Base-by-base conservation (phyloP, 2,888 invertebrate species). In the Bruchidius siliquastri region DNA sequence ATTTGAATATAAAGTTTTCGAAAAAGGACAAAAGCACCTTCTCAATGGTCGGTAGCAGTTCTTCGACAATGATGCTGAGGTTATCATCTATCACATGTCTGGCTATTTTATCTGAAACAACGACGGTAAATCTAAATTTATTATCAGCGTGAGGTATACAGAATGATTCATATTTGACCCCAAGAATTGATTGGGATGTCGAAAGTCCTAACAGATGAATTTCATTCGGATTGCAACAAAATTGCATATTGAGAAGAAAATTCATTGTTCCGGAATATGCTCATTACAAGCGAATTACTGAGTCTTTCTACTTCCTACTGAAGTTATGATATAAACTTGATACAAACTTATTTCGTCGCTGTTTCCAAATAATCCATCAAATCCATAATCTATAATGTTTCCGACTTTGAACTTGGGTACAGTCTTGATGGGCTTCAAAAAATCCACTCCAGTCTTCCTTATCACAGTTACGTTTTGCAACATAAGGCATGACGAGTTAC, bases 41-140 rank as follows among this genome's bases (percentile, higher is more conserved):
- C 70, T 77, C 76, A n/a, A 77, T 68, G 18, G 76, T 74, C 21
- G 77, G 77, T 26, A 72, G 72, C 0, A 76, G 21, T 69, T 77
- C 77, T 69, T 77, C 76, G 8, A 76, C 66, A 49, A 76, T 70
- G 18, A 74, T 68, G 4, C 71, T 10, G 2, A 77, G 20, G 21
- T 77, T 77, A 2, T 77, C 74, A 22, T 70, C 70, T 10, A 77
- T 72, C 0, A 76, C 72, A 20, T 72, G 72, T 20, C 71, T 73
- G 20, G 76, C 75, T 21, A 71, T 72, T 22, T 72, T 71, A 21
- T 75, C 77, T 77, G 71, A 2, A 77, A 77, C 30, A 13, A 13
- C 18, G 18, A 13, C 1, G 18, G 1, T 49, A 49, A 26, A 26
- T 8, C 26, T n/a, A n/a, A n/a, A n/a, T n/a, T n/a, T n/a, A n/a